Percentiles rank a stretch among this genome's conserved stretches.
Evolutionary conservation across 1,140 invertebrate genomes (phyloP).

Genomic region (Leguminivora glycinivorella): DNA sequence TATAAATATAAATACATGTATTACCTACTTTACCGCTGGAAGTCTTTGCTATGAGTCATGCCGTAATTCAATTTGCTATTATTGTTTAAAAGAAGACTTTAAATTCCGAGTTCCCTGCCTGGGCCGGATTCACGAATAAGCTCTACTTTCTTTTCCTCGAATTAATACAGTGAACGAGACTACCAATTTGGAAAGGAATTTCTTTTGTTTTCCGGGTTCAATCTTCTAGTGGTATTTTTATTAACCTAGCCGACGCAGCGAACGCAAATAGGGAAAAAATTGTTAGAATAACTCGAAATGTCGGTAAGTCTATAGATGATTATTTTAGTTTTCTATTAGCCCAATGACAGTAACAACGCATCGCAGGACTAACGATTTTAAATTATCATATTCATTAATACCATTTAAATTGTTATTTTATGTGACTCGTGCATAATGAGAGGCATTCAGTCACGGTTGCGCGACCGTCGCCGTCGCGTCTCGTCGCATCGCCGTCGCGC

Average conservation of each 20-base stretch:
- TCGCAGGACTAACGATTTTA: no score
- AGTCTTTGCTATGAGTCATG: neutral
- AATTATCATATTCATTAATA: no score
- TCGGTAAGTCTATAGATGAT: no score
- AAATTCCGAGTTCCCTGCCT: conserved; percentile 3
- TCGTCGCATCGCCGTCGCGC: no score
- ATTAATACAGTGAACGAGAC: conserved; percentile 24
- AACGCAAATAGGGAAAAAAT: neutral
- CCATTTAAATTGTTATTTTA: no score
- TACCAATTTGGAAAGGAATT: conserved; percentile 17
- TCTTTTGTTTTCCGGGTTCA: conserved; percentile 1
- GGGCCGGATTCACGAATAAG: conserved; percentile 18
- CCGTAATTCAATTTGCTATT: conserved; percentile 29
- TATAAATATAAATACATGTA: no score
- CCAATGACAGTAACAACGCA: no score
- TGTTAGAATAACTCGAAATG: neutral
- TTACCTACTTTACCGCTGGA: neutral
- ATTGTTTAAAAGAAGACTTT: conserved; percentile 31
- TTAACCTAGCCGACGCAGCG: neutral
- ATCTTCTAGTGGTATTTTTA: conserved; percentile 23
- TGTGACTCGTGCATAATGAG: no score
- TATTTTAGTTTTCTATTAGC: no score
- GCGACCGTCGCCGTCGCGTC: no score
- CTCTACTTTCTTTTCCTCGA: conserved; percentile 4
- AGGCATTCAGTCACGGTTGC: no score